Conservation (phyloP, 2,797 vertebrate species). For the Knipowitschia caucasica region DNA sequence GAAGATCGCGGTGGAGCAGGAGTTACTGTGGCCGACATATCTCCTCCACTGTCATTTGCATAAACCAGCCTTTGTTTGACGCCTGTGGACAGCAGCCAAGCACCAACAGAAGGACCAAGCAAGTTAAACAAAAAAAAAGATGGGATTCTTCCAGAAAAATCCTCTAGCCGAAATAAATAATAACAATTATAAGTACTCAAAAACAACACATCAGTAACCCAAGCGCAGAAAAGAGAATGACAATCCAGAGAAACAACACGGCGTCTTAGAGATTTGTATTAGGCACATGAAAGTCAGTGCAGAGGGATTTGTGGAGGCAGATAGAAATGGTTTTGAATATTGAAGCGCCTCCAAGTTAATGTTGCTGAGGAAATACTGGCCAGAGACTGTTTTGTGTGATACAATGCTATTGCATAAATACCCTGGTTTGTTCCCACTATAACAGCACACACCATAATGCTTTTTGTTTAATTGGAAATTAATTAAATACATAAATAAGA, state of each 20-base stretch:
- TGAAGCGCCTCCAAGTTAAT: constrained; percentile 62
- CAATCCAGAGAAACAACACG: constrained; percentile 51
- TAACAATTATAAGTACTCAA: constrained; percentile 66
- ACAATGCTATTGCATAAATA: constrained; percentile 61
- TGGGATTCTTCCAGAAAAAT: constrained; percentile 75
- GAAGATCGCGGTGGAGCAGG: constrained; percentile 50
- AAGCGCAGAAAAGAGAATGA: constrained; percentile 46
- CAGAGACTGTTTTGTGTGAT: constrained; percentile 64
- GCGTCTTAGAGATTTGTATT: constrained; percentile 62
- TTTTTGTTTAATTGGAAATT: constrained; percentile 62
- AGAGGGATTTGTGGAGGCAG: constrained; percentile 47
- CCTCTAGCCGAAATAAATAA: constrained; percentile 69
- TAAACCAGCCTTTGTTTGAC: constrained; percentile 81
- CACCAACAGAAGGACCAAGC: constrained; percentile 77
- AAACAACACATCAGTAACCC: constrained; percentile 57
- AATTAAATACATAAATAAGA: constrained; percentile 68
- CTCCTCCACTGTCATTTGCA: constrained; percentile 78
- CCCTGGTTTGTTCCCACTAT: constrained; percentile 57
- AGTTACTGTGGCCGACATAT: constrained; percentile 68
- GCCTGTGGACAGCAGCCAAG: constrained; percentile 78
- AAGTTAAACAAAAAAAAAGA: constrained; percentile 78
- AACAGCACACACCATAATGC: constrained; percentile 53
- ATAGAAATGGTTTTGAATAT: constrained; percentile 52
- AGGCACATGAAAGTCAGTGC: constrained; percentile 61
- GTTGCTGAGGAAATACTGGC: constrained; percentile 63